These are phyloP conservation scores for Clarias gariepinus DNA, from an alignment of 2,113 vertebrate species.

Conservation along the genomic window DNA sequence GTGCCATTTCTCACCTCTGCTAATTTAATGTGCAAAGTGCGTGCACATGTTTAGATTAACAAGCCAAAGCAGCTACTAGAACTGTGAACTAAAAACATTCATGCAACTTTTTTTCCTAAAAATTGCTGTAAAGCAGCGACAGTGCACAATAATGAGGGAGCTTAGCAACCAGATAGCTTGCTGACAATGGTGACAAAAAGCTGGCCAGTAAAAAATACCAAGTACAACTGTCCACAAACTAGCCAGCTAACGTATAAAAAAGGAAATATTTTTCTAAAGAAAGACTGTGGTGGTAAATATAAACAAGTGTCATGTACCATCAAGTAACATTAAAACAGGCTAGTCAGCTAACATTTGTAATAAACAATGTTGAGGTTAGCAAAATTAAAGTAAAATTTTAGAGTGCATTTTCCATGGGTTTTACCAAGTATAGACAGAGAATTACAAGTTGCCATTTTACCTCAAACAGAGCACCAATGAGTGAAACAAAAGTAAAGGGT, in stretches of 20 bases:
- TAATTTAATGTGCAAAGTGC: no score
- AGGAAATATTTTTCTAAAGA: neutral
- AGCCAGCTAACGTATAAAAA: neutral
- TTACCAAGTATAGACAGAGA: neutral
- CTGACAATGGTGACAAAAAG: neutral
- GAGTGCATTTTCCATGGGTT: neutral
- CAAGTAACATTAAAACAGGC: no score
- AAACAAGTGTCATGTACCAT: neutral
- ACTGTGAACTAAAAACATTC: neutral
- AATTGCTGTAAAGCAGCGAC: no score
- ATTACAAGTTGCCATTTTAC: neutral
- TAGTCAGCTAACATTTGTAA: neutral
- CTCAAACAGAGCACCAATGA: neutral
- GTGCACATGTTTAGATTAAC: neutral
- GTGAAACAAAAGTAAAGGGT: neutral
- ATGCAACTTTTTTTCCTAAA: no score
- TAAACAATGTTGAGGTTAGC: neutral
- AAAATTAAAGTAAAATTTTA: neutral
- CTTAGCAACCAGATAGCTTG: no score
- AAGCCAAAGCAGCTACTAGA: neutral
- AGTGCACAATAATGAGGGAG: no score
- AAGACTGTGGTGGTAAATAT: neutral
- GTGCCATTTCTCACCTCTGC: no score
- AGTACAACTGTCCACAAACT: neutral
- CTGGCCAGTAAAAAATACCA: neutral